Evolutionary conservation across 1,140 invertebrate species (phyloP).

Genomic region (Scaptomyza graminum): DNA sequence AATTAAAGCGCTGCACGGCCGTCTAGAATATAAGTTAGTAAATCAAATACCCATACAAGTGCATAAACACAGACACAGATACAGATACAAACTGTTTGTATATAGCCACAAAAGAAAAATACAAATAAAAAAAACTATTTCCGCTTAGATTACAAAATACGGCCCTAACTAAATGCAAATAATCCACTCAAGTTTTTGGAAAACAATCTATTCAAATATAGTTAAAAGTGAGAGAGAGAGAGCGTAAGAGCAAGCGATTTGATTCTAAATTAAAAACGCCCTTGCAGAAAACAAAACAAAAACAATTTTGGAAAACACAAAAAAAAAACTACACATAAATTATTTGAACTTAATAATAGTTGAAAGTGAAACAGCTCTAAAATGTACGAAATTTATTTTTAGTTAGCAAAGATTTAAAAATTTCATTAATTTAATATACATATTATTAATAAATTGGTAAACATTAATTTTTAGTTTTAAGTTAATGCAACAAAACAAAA

Average conservation of each 20-base stretch:
- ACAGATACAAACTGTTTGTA: constrained; percentile 52
- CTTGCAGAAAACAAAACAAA: constrained; percentile 17
- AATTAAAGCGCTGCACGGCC: constrained; percentile 36
- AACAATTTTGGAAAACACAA: constrained; percentile 38
- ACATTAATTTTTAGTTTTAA: constrained; percentile 25
- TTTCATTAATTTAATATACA: constrained; percentile 19
- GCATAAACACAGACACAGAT: constrained; percentile 25
- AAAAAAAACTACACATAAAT: constrained; percentile 22
- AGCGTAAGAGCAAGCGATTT: constrained; percentile 55
- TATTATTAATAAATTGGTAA: constrained; percentile 32
- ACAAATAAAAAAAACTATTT: constrained; percentile 66
- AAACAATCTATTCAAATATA: constrained; percentile 35
- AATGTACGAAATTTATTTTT: constrained; percentile 54
- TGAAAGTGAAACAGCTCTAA: constrained; percentile 24
- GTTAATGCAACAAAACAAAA: constrained; percentile 16
- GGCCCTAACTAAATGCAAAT: constrained; percentile 39
- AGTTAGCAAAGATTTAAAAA: constrained; percentile 69
- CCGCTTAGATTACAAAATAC: constrained; percentile 65
- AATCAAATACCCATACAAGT: constrained; percentile 55
- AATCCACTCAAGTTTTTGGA: constrained; percentile 33
- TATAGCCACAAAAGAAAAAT: constrained; percentile 66
- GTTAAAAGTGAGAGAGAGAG: constrained; percentile 10
- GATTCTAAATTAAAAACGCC: constrained; percentile 72
- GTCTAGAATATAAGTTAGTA: constrained; percentile 76
- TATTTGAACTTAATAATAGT: constrained; percentile 58